Base-by-base conservation (phyloP, 2,797 vertebrate genomes). In the Erpetoichthys calabaricus region DNA sequence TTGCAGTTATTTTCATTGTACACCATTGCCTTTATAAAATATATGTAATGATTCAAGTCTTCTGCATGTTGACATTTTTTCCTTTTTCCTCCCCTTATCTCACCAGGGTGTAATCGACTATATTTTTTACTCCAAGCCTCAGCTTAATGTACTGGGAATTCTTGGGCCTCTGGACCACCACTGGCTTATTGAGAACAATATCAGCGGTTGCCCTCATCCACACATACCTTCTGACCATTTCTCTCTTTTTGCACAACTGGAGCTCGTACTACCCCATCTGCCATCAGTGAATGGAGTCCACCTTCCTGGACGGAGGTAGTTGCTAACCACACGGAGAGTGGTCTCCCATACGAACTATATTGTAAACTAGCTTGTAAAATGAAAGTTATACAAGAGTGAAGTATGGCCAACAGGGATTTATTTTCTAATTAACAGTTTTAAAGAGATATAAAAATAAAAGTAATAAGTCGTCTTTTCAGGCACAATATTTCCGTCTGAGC, bases 151-250 rank as follows among this genome's bases (percentile, higher is more conserved):
- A 68, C 77, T 98, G 79, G 94, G 94, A 67, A 88, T 96, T 73
- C 78, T 98, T 75, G 94, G 94, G 71, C 93, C 94, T 67, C 88
- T 97, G 83, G 94, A 98, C 79, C 86, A 85, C 76, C 91, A 94
- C 68, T 97, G 94, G 94, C 90, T 98, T 60, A 80, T 85, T 73
- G 92, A 98, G 82, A 98, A 97, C 85, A 94, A 91, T 85, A 86
- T 98, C 86, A 91, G 80, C 69, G 94, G 94, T 78, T 98, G 93
- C 78, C 94, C 94, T 43, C 94, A 97, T 62, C 94, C 94, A 61
- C 91, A 94, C 77, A 93, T 98, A 80, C 94, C 94, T 80, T 98
- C 94, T 52, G 94, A 98, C 86, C 94, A 97, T 87, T 98, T 98
- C 87, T 97, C 92, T 75, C 90, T 98, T 78, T 94, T 94, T 79